phyloP scores from a whole-genome alignment of 2,113 vertebrate genomes.

The Oxyura jamaicensis region DNA sequence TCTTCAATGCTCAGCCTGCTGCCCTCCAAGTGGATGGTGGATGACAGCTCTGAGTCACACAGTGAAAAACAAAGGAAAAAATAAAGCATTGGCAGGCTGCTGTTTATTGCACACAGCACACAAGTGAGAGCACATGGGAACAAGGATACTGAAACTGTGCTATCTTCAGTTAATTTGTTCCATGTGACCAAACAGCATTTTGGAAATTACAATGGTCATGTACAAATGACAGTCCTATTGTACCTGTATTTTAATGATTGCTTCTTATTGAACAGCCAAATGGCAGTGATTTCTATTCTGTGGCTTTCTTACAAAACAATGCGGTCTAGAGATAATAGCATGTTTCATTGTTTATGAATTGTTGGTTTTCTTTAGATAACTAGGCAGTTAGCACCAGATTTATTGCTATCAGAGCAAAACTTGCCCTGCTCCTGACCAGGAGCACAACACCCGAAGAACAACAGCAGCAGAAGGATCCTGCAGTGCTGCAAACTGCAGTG shows the following conservation, averaged over 20 bases:
- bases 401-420: not conserved
- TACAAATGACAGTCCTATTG: not conserved
- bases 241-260: not conserved
- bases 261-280: not conserved
- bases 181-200: not conserved
- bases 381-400: not conserved
- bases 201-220: not conserved
- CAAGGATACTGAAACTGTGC: not conserved
- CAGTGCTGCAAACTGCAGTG: not conserved
- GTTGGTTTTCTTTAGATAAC: conserved; percentile 6
- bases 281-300: not conserved
- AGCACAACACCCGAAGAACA: not conserved
- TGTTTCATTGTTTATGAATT: conserved; percentile 12
- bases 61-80: not conserved
- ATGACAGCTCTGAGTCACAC: not conserved
- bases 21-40: not conserved
- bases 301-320: not conserved
- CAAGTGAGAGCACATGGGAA: not conserved
- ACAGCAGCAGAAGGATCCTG: not conserved
- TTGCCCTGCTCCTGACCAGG: not conserved
- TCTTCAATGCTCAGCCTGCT: not conserved
- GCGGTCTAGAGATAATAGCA: not conserved
- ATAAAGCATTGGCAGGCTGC: not conserved
- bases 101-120: not conserved
- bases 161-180: not conserved